Base-by-base conservation (phyloP, 2,113 vertebrate species). In the Takifugu bimaculatus region DNA sequence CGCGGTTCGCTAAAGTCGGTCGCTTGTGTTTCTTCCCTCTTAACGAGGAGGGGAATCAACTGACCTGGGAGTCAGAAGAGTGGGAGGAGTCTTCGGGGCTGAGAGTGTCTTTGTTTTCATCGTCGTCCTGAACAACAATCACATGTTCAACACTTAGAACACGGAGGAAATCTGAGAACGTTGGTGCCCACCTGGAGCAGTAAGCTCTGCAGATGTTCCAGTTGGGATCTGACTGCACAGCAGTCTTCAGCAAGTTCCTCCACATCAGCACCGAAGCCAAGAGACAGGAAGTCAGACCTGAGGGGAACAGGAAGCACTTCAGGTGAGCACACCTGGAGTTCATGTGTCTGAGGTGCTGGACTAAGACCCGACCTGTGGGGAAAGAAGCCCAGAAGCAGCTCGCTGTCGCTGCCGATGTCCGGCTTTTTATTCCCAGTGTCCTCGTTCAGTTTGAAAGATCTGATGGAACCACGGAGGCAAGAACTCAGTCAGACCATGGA, bases 181-280 rank as follows among this genome's bases (percentile, higher is more conserved):
- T 5, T 32, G 29, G 29, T 1, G 70, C 90, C 83, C n/a, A 97
- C 96, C 93, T 96, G 94, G 47, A 97, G 80, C 65, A 99, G 87
- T 13, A 92, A 20, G 43, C 42, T 91, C 70, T 93, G 93, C 72
- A 99, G 88, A 45, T 89, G 90, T 59, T 96, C 73, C 55, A 99
- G 88, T 85, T 99, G 95, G 0, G 93, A 91, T 78, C 92, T 91
- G 25, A 99, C 94, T 0, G 92, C 89, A 1, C 91, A 94, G 63
- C 95, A 97, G 69, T 98, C 95, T 27, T 96, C 94, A 57, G 94
- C 93, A 94, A 98, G 88, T 50, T 95, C 93, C 65, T 97, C 95
- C 78, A 95, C 81, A 53, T 93, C 90, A 77, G 91, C 82, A 10
- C 91, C 92, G 0, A 90, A 58, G 63, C 71, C 64, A 25, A 71